Evolutionary conservation across 2,113 vertebrate species (phyloP).

Genomic region (Eublepharis macularius): DNA sequence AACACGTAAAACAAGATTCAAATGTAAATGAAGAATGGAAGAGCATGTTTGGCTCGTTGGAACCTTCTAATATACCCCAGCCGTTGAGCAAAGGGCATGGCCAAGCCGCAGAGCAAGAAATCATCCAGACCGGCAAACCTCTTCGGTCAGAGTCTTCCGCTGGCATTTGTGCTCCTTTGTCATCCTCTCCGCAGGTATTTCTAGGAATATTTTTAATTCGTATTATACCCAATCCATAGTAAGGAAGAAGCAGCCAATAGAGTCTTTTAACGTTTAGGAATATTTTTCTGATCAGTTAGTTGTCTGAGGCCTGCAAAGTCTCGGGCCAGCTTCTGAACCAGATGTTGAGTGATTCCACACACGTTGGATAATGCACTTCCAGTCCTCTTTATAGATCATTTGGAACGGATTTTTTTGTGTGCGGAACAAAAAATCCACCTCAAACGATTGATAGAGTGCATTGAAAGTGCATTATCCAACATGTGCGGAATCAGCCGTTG

Average conservation of each 20-base stretch:
- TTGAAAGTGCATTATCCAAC: too few relatives aligned
- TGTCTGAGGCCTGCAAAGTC: neutral
- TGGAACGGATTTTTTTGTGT: too few relatives aligned
- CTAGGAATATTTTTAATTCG: neutral
- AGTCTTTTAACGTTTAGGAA: neutral
- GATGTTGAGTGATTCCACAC: too few relatives aligned
- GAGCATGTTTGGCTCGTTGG: conserved; percentile 98
- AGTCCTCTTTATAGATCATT: too few relatives aligned
- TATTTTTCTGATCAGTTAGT: neutral
- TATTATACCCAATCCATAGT: neutral
- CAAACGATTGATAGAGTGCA: too few relatives aligned
- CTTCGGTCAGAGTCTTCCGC: conserved; percentile 82
- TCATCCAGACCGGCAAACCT: conserved; percentile 70
- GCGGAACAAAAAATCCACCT: too few relatives aligned
- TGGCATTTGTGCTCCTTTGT: conserved; percentile 73
- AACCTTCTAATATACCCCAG: conserved; percentile 81
- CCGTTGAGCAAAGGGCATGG: conserved; percentile 76
- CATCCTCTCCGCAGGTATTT: conserved; percentile 83
- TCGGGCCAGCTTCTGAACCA: neutral
- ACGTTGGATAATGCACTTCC: too few relatives aligned
- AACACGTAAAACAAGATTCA: conserved; percentile 94
- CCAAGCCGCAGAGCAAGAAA: conserved; percentile 73
- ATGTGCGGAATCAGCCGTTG: too few relatives aligned
- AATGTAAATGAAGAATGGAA: conserved; percentile 98
- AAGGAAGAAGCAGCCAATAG: neutral